Conservation (phyloP, 2,113 vertebrate species). For the Eira barbara region DNA sequence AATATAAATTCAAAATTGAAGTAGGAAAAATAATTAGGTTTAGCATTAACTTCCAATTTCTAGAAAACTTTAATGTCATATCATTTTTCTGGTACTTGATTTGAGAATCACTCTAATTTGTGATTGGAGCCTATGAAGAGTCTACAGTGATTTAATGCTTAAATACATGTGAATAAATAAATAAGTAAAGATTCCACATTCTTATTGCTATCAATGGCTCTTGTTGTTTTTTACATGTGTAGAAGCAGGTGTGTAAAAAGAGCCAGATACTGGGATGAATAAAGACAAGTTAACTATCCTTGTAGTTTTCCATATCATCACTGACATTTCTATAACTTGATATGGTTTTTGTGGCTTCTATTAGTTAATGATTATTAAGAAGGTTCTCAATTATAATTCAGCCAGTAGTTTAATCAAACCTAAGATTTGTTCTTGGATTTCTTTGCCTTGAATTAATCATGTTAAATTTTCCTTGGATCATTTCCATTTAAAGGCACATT, state of each 20-base stretch:
- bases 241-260: neutral
- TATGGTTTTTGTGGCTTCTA: neutral
- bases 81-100: neutral
- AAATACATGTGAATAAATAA: neutral
- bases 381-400: neutral
- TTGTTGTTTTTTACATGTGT: neutral
- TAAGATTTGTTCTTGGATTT: neutral
- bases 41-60: neutral
- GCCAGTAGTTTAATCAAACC: neutral
- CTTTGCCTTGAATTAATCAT: neutral
- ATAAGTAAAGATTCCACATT: neutral
- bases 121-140: neutral
- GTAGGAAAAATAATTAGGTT: neutral
- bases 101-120: neutral
- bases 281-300: neutral
- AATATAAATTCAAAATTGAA: neutral
- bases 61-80: neutral
- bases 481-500: neutral
- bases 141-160: neutral
- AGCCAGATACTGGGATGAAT: neutral
- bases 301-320: neutral
- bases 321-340: neutral
- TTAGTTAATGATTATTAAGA: neutral
- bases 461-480: neutral
- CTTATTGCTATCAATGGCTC: neutral